Base-by-base conservation (phyloP, 64 coral and sea anemone genomes). In the Trachythela sp. region DNA sequence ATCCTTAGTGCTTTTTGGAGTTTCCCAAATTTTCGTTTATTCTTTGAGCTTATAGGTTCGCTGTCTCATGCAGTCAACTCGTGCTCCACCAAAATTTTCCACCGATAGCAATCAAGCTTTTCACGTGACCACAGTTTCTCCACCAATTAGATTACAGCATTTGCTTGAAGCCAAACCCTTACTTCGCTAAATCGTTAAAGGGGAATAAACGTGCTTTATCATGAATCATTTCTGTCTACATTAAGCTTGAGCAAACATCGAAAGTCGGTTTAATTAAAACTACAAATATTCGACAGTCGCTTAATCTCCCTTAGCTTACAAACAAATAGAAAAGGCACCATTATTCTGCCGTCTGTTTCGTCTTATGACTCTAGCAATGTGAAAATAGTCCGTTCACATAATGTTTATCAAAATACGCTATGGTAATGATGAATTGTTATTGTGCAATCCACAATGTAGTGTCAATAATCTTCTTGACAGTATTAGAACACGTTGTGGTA, bases 401-500 rank as follows among this genome's bases (percentile, higher is more conserved):
- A 80, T 80, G 75, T 80, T 80, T 40, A 80, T 80, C 37, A 80
- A 35, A 36, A 40, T 80, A 34, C 75, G 75, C 30, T 80, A 37
- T 18, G 75, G 75, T 13, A 37, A 80, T 35, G 75, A 80, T 80
- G 75, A 80, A 80, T 36, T 80, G 30, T 29, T 80, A 29, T 80
- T 80, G 75, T 80, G 75, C 20, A 80, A 80, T 8, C 75, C 75
- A 80, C 75, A 80, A 80, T 80, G 75, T 9, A 30, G 31, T 20
- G 34, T 80, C 11, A 80, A 80, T 40, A 80, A 80, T 40, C 75
- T 80, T 20, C 75, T 80, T 30, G 75, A 80, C 30, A 35, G 17
- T 22, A 80, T 80, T 17, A 80, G 20, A 13, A 1, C 37, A 11
- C 75, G 75, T 8, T 80, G 75, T 35, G 75, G 75, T 37, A 18